phyloP scores from a whole-genome alignment of 2,888 invertebrate genomes.

The Diploptera punctata region DNA sequence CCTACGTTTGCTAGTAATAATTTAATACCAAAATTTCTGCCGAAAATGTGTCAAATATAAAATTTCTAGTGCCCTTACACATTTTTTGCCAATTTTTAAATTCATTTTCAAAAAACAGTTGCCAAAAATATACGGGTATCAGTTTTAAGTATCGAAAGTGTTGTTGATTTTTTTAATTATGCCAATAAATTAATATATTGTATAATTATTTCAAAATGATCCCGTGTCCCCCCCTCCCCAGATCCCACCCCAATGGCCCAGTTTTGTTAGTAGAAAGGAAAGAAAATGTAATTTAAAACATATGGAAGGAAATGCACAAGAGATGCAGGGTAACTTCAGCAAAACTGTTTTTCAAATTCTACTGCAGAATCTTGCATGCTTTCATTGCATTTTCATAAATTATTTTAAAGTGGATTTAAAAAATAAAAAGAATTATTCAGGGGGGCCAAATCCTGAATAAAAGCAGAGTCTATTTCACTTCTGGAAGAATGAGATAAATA shows the following conservation, averaged over 20 bases:
- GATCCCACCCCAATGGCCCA: background rate
- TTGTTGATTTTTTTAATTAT: background rate
- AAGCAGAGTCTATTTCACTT: background rate
- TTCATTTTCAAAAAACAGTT: background rate
- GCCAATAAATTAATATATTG: background rate
- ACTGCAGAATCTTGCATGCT: too few relatives aligned
- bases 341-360: too few relatives aligned
- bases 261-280: background rate
- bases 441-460: slow-evolving; percentile 27
- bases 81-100: slow-evolving; percentile 23
- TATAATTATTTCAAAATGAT: background rate
- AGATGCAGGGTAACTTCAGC: too few relatives aligned
- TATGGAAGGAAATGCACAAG: background rate
- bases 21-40: too few relatives aligned
- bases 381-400: too few relatives aligned
- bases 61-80: slow-evolving; percentile 17
- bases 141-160: background rate
- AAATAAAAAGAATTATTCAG: background rate
- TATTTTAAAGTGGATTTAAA: background rate
- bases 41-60: too few relatives aligned
- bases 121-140: slow-evolving; percentile 21
- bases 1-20: too few relatives aligned
- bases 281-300: background rate
- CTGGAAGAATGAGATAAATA: slow-evolving; percentile 5
- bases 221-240: background rate